Percentiles rank a stretch among this genome's conserved stretches.
Conservation (phyloP, 2,113 vertebrate species). For the Rhizomys pruinosus region DNA sequence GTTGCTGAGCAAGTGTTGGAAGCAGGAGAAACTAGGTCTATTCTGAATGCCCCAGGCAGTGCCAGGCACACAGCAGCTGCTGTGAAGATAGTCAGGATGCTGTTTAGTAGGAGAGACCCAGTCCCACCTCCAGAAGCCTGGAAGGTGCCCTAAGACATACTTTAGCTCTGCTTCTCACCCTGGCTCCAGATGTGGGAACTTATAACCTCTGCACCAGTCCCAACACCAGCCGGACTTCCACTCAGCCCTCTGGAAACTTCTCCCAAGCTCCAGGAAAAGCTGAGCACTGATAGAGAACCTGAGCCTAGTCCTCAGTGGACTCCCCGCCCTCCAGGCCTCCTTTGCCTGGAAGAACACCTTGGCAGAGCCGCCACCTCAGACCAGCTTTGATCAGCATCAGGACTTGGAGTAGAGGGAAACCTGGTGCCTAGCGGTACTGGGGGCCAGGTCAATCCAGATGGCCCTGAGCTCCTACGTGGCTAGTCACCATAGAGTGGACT, state of each 20-base stretch:
- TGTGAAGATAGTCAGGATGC: not conserved
- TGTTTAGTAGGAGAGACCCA: not conserved
- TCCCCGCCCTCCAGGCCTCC: not conserved
- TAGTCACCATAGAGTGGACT: not conserved
- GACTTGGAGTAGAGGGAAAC: not conserved
- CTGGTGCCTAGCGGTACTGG: not conserved
- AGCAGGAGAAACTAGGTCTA: not conserved
- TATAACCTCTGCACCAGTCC: no score
- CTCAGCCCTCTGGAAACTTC: not conserved
- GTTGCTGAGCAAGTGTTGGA: not conserved
- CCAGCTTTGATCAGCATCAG: not conserved
- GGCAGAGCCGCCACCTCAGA: not conserved
- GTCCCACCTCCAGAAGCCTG: not conserved
- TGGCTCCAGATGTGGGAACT: not conserved
- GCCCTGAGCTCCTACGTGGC: not conserved
- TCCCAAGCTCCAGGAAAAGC: not conserved
- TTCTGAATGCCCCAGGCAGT: not conserved
- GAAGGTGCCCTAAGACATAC: not conserved
- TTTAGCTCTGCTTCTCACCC: not conserved
- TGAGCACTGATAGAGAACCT: not conserved
- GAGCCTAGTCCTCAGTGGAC: not conserved
- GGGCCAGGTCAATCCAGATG: not conserved
- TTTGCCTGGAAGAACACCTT: not conserved
- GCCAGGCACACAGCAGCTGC: not conserved
- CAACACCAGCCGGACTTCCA: no score